Base-by-base conservation (phyloP, 2,113 vertebrate genomes). In the Synodontis membranacea region DNA sequence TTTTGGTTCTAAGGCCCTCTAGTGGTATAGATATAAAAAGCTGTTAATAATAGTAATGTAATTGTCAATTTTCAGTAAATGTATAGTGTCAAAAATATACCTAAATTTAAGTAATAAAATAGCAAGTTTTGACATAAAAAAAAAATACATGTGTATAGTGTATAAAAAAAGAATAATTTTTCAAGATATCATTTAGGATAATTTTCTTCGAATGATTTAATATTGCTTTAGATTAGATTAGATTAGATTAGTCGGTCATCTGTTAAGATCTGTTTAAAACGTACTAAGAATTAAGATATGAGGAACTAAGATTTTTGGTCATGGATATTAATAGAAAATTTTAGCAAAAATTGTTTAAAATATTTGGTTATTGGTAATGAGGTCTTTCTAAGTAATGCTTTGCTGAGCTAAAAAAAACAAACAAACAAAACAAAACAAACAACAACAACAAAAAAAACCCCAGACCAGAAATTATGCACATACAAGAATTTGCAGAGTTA, bases 21-120 rank as follows among this genome's bases (percentile, higher is more conserved):
- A 80, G 84, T 86, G 81, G 44, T 11, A 56, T 1, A 44, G 54
- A 68, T 70, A 37, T 42, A 39, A 52, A 85, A 84, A 54, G 11
- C 42, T n/a, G 12, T 23, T 75, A 48, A n/a, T 75, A 75, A n/a
- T 15, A 8, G 25, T 46, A 28, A 46, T 25, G n/a, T n/a, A n/a
- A n/a, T n/a, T n/a, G n/a, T n/a, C n/a, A 3, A 44, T 44, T 11
- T 12, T 44, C 9, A 4, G 70, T 46, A n/a, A 75, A 0, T 10
- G 4, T 64, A 3, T 58, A 17, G 52, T 60, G 52, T 56, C 5
- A n/a, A 52, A 17, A 31, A 78, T 9, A 37, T 4, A 25, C 28
- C 46, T 54, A 54, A 52, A 54, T 79, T 15, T 54, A 37, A 37
- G 34, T 5, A 68, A 2, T 68, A 58, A 58, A 23, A 58, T 58